phyloP scores from a whole-genome alignment of 2,113 vertebrate genomes.

The Seriola dumerili region DNA sequence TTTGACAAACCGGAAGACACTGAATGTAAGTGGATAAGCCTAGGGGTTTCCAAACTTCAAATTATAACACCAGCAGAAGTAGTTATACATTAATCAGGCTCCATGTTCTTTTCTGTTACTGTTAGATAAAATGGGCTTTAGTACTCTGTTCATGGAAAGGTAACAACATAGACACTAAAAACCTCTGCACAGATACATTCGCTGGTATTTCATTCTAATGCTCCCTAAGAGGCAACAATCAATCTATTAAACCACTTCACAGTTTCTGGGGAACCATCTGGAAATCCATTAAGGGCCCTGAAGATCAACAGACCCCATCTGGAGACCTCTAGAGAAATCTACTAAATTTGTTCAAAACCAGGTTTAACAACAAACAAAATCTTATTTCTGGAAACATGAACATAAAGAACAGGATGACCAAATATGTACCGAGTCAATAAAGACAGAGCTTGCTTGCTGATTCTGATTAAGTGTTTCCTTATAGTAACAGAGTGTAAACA shows the following conservation, averaged over 20 bases:
- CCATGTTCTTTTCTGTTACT: background rate
- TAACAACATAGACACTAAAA: background rate
- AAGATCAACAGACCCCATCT: background rate
- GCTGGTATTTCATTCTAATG: background rate
- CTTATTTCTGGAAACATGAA: background rate
- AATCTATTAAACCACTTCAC: constrained; percentile 7
- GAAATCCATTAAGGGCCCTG: background rate
- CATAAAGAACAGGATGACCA: background rate
- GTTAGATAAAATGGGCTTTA: too few species aligned
- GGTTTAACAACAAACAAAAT: background rate
- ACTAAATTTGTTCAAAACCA: background rate
- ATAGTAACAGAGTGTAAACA: background rate
- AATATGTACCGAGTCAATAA: background rate
- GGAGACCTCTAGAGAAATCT: background rate
- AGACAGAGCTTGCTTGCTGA: background rate
- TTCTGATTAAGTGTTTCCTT: background rate
- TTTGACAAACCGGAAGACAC: background rate
- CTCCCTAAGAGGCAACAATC: background rate
- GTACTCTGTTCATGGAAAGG: background rate
- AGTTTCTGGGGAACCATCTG: background rate
- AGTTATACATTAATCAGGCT: background rate
- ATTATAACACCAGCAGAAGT: background rate
- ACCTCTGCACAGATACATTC: background rate
- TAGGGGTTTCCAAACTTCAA: background rate
- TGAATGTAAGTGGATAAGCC: background rate